Conservation (phyloP, 2,888 invertebrate genomes). For the Tineola bisselliella region DNA sequence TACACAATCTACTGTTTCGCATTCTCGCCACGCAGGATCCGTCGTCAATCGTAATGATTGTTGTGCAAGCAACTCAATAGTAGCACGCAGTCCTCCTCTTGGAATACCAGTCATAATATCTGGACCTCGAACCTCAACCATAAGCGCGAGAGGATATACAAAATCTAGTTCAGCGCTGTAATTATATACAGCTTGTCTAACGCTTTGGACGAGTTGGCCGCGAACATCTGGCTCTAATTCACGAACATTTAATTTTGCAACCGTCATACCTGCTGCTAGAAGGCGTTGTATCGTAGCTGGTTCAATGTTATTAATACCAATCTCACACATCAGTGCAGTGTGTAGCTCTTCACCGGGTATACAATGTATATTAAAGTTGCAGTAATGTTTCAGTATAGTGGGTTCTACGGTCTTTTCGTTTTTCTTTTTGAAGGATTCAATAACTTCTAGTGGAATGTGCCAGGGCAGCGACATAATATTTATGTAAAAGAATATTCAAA, state of each 20-base stretch:
- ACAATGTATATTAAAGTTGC: conserved; percentile 40
- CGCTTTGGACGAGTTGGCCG: conserved; percentile 49
- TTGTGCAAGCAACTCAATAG: conserved; percentile 40
- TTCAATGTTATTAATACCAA: conserved; percentile 43
- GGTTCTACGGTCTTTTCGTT: conserved; percentile 24
- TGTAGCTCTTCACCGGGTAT: conserved; percentile 52
- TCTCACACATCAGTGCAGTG: conserved; percentile 57
- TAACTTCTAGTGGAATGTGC: conserved; percentile 50
- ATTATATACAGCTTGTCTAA: conserved; percentile 57
- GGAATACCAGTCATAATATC: conserved; percentile 49
- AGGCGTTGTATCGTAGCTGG: conserved; percentile 48
- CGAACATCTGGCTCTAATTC: conserved; percentile 52
- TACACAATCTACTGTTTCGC: conserved; percentile 63
- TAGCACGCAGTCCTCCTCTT: conserved; percentile 42
- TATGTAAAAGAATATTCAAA: background rate
- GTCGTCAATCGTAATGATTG: conserved; percentile 56
- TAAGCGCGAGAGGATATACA: conserved; percentile 56
- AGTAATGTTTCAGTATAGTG: conserved; percentile 43
- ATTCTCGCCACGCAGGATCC: conserved; percentile 61
- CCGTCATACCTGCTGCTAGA: conserved; percentile 56
- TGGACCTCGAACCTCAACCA: conserved; percentile 50
- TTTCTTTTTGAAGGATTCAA: conserved; percentile 28
- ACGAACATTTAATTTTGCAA: conserved; percentile 52
- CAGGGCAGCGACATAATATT: conserved; percentile 46
- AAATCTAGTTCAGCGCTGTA: conserved; percentile 57